Conservation (phyloP, 2,113 vertebrate genomes). For the Dipodomys merriami region DNA sequence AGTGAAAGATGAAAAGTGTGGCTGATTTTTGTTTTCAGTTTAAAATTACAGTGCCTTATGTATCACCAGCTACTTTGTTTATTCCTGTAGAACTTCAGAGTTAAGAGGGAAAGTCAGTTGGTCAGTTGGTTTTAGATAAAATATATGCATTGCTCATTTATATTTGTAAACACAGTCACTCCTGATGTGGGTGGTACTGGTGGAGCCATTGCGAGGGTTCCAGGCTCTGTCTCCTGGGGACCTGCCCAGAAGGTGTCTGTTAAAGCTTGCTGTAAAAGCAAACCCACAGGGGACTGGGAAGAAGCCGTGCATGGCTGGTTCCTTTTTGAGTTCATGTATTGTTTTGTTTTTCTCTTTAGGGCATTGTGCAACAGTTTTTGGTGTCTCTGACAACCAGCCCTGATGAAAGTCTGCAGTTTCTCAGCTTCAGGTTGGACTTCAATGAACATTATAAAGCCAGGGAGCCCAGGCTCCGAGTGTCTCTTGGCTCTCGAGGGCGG, state of each 20-base stretch:
- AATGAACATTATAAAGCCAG: slow-evolving; percentile 96
- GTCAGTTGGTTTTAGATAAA: not conserved
- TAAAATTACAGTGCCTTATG: too few relatives aligned
- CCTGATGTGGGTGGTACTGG: not conserved
- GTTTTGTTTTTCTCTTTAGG: slow-evolving; percentile 83
- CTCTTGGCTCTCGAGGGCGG: slow-evolving; percentile 91
- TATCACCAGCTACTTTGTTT: not conserved
- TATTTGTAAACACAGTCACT: not conserved
- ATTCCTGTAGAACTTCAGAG: not conserved
- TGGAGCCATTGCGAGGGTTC: fast-evolving
- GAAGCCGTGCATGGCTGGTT: fast-evolving
- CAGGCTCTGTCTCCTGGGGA: too few relatives aligned
- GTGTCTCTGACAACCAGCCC: slow-evolving; percentile 93
- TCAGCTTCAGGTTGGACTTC: slow-evolving; percentile 98
- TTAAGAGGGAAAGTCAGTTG: not conserved
- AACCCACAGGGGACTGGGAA: too few relatives aligned
- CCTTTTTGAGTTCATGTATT: too few relatives aligned
- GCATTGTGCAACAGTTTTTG: slow-evolving; percentile 97
- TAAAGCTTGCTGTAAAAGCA: not conserved
- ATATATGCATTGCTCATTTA: not conserved
- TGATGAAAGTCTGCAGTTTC: slow-evolving; percentile 95
- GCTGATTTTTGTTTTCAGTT: not conserved
- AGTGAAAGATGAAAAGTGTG: fast-evolving
- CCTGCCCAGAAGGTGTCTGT: fast-evolving
- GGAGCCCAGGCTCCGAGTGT: slow-evolving; percentile 92